A percentile compares a stretch with the other conserved stretches of the same genome.
Conservation (phyloP, 2,113 vertebrate genomes). For the Dicaeum eximium region DNA sequence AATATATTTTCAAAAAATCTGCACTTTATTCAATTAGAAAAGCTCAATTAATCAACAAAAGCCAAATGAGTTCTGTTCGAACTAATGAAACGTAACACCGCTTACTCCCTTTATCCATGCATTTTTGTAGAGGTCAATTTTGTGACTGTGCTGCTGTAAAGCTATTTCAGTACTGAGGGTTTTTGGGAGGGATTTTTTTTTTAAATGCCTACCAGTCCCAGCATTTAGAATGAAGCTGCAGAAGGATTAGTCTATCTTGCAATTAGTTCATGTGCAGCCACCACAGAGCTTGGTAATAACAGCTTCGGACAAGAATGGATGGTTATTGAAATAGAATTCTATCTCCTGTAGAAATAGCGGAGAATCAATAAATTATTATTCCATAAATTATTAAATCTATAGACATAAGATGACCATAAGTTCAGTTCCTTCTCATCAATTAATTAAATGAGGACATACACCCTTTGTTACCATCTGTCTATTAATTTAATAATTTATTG, state of each 20-base stretch:
- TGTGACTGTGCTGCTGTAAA: not conserved
- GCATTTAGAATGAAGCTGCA: not conserved
- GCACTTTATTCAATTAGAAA: slow-evolving; percentile 44
- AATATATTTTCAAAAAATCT: not conserved
- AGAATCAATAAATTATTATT: slow-evolving; percentile 67
- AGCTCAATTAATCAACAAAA: slow-evolving; percentile 29
- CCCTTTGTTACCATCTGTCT: slow-evolving; percentile 38
- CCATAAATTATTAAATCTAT: slow-evolving; percentile 66
- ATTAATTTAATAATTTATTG: slow-evolving; percentile 69
- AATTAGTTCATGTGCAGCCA: not conserved
- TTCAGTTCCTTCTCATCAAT: slow-evolving; percentile 58
- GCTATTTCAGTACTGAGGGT: not conserved
- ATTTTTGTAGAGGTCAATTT: slow-evolving; percentile 10
- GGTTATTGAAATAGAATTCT: slow-evolving; percentile 51
- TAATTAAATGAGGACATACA: slow-evolving; percentile 53
- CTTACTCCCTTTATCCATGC: slow-evolving; percentile 16
- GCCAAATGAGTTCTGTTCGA: slow-evolving; percentile 13
- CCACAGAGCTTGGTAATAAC: slow-evolving; percentile 1
- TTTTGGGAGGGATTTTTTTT: not conserved
- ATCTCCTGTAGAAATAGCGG: slow-evolving; percentile 45
- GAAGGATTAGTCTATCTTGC: not conserved
- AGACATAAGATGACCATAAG: slow-evolving; percentile 44
- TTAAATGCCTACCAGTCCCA: not conserved
- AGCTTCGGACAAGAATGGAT: slow-evolving; percentile 52
- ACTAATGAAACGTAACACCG: not conserved